Evolutionary conservation across 2,797 vertebrate species (phyloP).

Genomic region (Sorex maritimensis): DNA sequence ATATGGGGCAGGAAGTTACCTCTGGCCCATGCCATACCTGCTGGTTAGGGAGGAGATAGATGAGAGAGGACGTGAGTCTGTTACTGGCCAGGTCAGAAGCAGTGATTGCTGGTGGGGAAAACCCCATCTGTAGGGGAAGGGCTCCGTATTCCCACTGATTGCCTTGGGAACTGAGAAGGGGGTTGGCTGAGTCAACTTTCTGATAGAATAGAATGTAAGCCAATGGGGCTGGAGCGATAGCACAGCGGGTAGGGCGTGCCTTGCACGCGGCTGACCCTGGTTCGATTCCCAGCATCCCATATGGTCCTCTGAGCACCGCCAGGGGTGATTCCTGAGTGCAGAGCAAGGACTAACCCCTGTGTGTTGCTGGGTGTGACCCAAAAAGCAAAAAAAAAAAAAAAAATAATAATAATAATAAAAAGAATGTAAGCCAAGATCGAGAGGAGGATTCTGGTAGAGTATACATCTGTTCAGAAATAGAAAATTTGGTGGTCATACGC

Average conservation of each 20-base stretch:
- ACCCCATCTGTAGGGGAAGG: neutral
- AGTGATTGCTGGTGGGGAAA: neutral
- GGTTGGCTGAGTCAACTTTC: neutral
- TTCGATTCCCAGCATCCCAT: too few relatives aligned
- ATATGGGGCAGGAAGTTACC: neutral
- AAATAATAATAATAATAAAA: too few relatives aligned
- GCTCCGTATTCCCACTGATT: neutral
- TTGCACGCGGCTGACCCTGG: too few relatives aligned
- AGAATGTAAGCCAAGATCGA: too few relatives aligned
- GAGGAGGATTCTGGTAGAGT: neutral
- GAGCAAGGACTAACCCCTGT: too few relatives aligned
- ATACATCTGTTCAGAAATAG: neutral
- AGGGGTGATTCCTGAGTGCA: too few relatives aligned
- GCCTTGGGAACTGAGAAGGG: constrained; percentile 17
- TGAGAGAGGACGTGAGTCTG: neutral
- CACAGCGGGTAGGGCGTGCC: too few relatives aligned
- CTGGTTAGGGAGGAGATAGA: neutral
- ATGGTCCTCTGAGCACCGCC: too few relatives aligned
- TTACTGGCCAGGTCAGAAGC: neutral
- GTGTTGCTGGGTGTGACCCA: too few relatives aligned
- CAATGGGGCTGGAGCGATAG: neutral
- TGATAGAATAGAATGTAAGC: neutral
- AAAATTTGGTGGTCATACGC: too few relatives aligned
- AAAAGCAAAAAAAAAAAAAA: too few relatives aligned
- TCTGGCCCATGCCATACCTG: neutral